Evolutionary conservation across 2,113 vertebrate genomes (phyloP).

Genomic region (Oreotrochilus melanogaster): DNA sequence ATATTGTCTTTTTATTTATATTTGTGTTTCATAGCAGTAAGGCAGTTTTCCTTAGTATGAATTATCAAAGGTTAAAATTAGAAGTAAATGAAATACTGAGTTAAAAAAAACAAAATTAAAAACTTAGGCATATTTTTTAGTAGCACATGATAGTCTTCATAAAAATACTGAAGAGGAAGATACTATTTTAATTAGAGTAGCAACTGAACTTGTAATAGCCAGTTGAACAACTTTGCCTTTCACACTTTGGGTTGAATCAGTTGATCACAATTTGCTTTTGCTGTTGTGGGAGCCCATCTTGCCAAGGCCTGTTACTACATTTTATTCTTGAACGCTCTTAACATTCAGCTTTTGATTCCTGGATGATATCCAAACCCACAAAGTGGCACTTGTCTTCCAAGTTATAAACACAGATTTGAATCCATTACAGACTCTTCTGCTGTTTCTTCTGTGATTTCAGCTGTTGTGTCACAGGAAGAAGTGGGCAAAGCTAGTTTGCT

Average conservation of each 20-base stretch:
- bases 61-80: conserved; percentile 16
- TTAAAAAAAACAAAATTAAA: neutral
- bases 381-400: conserved; percentile 58
- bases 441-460: conserved; percentile 39
- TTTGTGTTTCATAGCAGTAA: conserved; percentile 26
- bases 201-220: neutral
- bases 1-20: neutral
- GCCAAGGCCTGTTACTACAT: neutral
- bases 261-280: conserved; percentile 12
- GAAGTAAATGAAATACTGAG: neutral
- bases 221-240: neutral
- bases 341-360: conserved; percentile 31
- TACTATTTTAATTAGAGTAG: neutral
- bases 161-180: neutral
- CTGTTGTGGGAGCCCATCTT: neutral
- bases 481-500: conserved; percentile 14
- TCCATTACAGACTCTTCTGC: neutral
- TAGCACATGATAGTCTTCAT: neutral
- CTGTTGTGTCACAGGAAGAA: neutral
- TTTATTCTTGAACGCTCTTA: conserved; percentile 35
- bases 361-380: conserved; percentile 16
- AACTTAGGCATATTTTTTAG: neutral
- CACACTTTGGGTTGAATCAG: neutral
- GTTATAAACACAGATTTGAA: conserved; percentile 29
- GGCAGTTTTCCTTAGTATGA: neutral